Percentiles rank a stretch among this genome's conserved stretches.
Evolutionary conservation across 2,113 vertebrate genomes (phyloP).

Genomic region (Ginglymostoma cirratum): DNA sequence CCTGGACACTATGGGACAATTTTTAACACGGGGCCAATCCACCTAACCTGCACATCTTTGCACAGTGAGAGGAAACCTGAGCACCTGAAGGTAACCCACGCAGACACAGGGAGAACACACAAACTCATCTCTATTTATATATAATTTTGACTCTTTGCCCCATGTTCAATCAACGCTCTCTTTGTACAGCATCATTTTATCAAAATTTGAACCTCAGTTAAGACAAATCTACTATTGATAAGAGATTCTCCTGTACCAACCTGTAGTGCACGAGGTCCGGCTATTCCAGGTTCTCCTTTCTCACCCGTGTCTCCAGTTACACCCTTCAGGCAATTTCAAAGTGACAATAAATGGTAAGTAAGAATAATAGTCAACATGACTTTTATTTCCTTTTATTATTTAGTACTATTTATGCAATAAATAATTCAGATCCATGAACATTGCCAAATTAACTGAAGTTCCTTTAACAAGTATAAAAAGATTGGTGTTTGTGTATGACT

Average conservation of each 20-base stretch:
- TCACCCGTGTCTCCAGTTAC: conserved; percentile 62
- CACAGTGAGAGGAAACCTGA: too few species aligned
- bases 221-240: not conserved
- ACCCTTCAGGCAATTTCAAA: conserved; percentile 53
- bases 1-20: too few species aligned
- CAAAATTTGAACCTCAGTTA: not conserved
- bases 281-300: conserved; percentile 53
- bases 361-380: not conserved
- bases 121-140: not conserved
- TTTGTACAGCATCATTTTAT: not conserved
- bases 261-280: conserved; percentile 60
- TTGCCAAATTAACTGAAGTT: not conserved
- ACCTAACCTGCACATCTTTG: too few species aligned
- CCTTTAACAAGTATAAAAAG: not conserved
- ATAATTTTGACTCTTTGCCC: not conserved
- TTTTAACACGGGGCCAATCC: too few species aligned
- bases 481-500: not conserved
- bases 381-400: not conserved
- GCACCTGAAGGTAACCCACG: too few species aligned
- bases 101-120: too few species aligned
- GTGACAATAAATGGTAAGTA: not conserved
- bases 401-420: not conserved
- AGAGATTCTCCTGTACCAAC: conserved; percentile 50
- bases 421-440: not conserved
- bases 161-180: not conserved